phyloP scores from a whole-genome alignment of 37 sponge, comb jelly and placozoan genomes.

The Chondrilla cf. caribensis region DNA sequence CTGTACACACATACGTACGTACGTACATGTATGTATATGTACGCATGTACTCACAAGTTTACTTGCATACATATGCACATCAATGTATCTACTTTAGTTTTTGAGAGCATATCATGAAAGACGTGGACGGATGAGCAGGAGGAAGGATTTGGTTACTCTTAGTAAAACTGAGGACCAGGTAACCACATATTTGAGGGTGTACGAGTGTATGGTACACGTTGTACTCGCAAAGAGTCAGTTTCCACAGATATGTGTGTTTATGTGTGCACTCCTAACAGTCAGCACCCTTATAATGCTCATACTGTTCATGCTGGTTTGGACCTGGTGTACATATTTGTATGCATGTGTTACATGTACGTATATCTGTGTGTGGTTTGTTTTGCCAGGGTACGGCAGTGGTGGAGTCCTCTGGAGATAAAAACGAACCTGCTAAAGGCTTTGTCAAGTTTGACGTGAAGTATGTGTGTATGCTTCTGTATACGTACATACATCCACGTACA shows the following conservation, averaged over 20 bases:
- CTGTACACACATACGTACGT: too few relatives aligned
- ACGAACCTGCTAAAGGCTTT: neutral
- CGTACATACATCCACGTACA: neutral
- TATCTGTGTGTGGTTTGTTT: neutral
- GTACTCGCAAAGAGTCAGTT: too few relatives aligned
- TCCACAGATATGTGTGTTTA: too few relatives aligned
- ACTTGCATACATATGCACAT: neutral
- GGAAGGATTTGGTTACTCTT: slow-evolving; percentile 42
- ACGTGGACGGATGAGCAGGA: neutral
- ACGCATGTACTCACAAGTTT: too few relatives aligned
- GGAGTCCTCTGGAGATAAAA: slow-evolving; percentile 5
- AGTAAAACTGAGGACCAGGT: slow-evolving; percentile 88
- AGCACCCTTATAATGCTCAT: too few relatives aligned
- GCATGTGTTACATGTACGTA: neutral
- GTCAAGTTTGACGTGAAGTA: slow-evolving; percentile 19
- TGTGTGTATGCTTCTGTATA: neutral
- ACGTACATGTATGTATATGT: too few relatives aligned
- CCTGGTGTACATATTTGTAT: neutral
- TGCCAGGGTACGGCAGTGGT: neutral
- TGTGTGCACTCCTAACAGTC: too few relatives aligned
- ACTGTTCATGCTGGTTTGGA: too few relatives aligned
- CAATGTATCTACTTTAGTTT: slow-evolving; percentile 38
- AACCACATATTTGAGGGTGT: neutral
- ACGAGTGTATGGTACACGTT: neutral
- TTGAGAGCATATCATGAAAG: slow-evolving; percentile 36